These are phyloP conservation scores for Varanus komodoensis DNA, from an alignment of 2,113 vertebrate species.

Conservation along the genomic window DNA sequence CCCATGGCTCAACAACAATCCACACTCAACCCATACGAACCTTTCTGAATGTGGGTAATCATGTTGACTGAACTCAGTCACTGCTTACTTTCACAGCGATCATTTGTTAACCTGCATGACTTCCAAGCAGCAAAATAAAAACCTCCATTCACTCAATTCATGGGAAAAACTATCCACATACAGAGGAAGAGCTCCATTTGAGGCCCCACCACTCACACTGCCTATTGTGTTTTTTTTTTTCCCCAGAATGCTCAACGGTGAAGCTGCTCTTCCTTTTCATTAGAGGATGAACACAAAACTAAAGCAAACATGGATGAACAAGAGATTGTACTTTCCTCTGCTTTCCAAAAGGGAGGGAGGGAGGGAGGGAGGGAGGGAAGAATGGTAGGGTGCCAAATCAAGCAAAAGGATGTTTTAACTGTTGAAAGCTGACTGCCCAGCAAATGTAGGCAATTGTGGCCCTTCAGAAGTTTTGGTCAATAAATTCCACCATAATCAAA, in stretches of 20 bases:
- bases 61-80: neutral
- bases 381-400: neutral
- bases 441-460: too few relatives aligned
- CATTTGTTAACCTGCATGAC: neutral
- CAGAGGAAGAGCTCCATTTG: neutral
- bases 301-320: neutral
- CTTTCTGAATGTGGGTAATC: too few relatives aligned
- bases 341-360: neutral
- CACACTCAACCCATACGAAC: too few relatives aligned
- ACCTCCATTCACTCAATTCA: neutral
- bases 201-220: neutral
- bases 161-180: neutral
- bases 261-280: neutral
- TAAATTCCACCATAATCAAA: too few relatives aligned
- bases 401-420: neutral
- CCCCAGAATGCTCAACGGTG: constrained; percentile 7
- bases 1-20: too few relatives aligned
- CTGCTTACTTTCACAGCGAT: neutral
- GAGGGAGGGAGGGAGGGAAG: neutral
- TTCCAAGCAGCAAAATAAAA: neutral
- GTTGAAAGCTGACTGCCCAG: neutral
- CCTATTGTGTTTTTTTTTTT: neutral
- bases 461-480: too few relatives aligned
- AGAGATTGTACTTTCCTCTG: neutral
- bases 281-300: neutral